Evolutionary conservation across 2,113 vertebrate species (phyloP).

Genomic region (Oophaga pumilio): DNA sequence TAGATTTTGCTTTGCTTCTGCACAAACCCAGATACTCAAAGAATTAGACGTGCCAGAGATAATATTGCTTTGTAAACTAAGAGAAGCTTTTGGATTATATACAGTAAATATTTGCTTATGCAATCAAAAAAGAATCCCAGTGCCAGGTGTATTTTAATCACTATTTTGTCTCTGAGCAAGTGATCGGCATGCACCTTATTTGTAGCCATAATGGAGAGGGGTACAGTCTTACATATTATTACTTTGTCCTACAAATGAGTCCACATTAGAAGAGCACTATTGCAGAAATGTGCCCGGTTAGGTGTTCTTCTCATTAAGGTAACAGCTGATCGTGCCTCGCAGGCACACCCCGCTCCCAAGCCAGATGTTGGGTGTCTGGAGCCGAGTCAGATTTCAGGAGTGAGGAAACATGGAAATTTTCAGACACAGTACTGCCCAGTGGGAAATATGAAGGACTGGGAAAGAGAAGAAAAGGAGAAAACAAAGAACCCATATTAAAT

Average conservation of each 20-base stretch:
- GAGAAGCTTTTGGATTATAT: neutral
- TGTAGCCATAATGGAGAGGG: neutral
- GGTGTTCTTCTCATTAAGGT: conserved; percentile 37
- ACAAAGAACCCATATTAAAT: neutral
- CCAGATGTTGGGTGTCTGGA: conserved; percentile 54
- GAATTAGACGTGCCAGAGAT: neutral
- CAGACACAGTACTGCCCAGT: conserved; percentile 29
- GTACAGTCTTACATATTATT: conserved; percentile 19
- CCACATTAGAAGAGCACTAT: neutral
- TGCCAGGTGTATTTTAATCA: neutral
- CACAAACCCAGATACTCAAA: neutral
- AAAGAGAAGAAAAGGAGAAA: neutral
- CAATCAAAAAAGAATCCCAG: neutral
- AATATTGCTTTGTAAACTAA: neutral
- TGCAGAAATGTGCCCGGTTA: conserved; percentile 30
- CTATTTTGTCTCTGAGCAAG: neutral
- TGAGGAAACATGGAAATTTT: conserved; percentile 33
- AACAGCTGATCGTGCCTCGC: conserved; percentile 39
- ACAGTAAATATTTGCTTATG: neutral
- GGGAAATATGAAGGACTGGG: conserved; percentile 22
- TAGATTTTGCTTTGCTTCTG: no score
- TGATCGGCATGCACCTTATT: neutral
- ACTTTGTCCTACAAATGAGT: conserved; percentile 13
- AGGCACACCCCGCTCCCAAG: conserved; percentile 38
- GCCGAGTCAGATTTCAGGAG: conserved; percentile 17